Percentiles rank a stretch among this genome's conserved stretches.
These are phyloP conservation scores for Ephestia elutella DNA, from an alignment of 1,140 invertebrate species.

Conservation along the genomic window DNA sequence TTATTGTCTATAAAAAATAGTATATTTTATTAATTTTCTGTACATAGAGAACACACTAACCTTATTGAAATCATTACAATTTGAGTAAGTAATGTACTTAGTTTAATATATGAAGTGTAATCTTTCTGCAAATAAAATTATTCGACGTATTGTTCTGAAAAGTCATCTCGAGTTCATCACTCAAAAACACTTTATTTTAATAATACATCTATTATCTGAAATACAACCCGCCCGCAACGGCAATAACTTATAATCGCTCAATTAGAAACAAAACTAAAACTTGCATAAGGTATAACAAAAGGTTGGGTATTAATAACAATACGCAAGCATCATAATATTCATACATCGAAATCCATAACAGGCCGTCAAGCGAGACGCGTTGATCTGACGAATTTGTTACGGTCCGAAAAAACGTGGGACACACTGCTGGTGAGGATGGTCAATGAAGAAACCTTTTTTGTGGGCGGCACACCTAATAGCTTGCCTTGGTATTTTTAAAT, in stretches of 20 bases:
- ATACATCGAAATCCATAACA: constrained; percentile 52
- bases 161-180: not conserved
- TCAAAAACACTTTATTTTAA: not conserved
- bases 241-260: constrained; percentile 3
- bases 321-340: constrained; percentile 53
- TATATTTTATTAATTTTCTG: no score
- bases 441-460: not conserved
- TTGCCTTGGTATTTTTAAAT: no score
- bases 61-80: no score
- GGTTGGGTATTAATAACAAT: constrained; percentile 37
- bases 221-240: not conserved
- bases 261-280: constrained; percentile 4
- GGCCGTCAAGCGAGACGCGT: constrained; percentile 50
- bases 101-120: no score
- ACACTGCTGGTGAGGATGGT: constrained; percentile 24
- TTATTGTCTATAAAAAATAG: no score
- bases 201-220: constrained; percentile 10
- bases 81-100: not conserved
- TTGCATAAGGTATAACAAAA: constrained; percentile 14
- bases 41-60: no score
- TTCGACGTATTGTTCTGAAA: not conserved
- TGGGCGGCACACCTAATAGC: not conserved
- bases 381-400: constrained; percentile 70
- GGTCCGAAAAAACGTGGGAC: constrained; percentile 56
- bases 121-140: not conserved